Conservation (phyloP, 2,797 vertebrate genomes). For the Ctenosaura bakeri region DNA sequence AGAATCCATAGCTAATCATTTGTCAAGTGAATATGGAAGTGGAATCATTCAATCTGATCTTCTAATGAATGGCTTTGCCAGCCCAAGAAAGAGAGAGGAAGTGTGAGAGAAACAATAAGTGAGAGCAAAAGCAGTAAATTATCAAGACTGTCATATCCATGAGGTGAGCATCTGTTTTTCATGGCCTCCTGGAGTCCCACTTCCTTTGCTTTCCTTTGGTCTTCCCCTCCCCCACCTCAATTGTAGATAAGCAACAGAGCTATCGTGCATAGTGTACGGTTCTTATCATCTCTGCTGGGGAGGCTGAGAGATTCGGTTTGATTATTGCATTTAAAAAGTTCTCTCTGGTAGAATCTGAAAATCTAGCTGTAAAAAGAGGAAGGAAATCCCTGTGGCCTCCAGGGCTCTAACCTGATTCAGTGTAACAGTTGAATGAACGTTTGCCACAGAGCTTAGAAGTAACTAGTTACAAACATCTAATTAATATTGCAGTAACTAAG, state of each 20-base stretch:
- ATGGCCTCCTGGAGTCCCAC: too few relatives aligned
- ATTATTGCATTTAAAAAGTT: background rate
- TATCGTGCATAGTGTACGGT: background rate
- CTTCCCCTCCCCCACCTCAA: too few relatives aligned
- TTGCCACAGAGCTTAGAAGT: background rate
- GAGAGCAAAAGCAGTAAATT: background rate
- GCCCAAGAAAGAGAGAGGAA: background rate
- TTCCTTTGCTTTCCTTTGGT: background rate
- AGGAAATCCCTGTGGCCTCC: background rate
- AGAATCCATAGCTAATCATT: background rate
- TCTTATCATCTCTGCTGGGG: background rate
- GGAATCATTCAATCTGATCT: background rate
- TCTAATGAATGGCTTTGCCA: background rate
- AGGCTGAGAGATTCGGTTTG: background rate
- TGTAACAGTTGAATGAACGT: background rate
- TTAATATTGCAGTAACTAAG: background rate
- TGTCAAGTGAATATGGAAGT: background rate
- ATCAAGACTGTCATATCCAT: background rate
- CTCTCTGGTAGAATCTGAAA: background rate
- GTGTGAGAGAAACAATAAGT: background rate
- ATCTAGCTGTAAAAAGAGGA: background rate
- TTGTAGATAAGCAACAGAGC: conserved; percentile 6
- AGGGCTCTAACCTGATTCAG: background rate
- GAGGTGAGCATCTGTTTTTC: conserved; percentile 9
- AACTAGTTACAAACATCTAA: background rate